A percentile compares a stretch with the other conserved stretches of the same genome.
These are phyloP conservation scores for Dendrolimus kikuchii DNA, from an alignment of 1,140 invertebrate species.

Conservation along the genomic window DNA sequence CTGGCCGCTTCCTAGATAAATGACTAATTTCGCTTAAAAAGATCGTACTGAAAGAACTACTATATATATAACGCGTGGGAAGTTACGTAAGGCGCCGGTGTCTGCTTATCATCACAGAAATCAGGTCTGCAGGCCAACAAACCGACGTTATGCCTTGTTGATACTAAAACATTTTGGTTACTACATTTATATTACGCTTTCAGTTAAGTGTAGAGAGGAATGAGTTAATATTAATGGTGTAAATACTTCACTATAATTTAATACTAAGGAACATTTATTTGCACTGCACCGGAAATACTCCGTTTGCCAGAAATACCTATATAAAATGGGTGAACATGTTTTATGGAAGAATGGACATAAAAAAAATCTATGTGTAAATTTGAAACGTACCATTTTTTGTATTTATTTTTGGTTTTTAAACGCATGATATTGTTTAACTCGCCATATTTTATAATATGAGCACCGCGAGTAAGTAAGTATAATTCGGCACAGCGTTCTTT, in stretches of 20 bases:
- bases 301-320: too few relatives aligned
- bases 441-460: constrained; percentile 8
- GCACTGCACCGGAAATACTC: too few relatives aligned
- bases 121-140: constrained; percentile 20
- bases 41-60: constrained; percentile 7
- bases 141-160: constrained; percentile 27
- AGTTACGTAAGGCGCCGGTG: constrained; percentile 26
- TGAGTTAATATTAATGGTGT: neutral
- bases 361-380: too few relatives aligned
- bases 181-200: constrained; percentile 18
- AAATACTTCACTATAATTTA: too few relatives aligned
- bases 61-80: constrained; percentile 9
- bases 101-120: constrained; percentile 40
- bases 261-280: too few relatives aligned
- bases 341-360: too few relatives aligned
- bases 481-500: constrained; percentile 5
- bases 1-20: constrained; percentile 10
- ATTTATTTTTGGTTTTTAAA: too few relatives aligned
- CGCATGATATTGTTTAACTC: constrained; percentile 2
- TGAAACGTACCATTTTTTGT: too few relatives aligned
- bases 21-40: constrained; percentile 7
- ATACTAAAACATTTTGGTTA: constrained; percentile 32
- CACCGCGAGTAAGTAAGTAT: constrained; percentile 5
- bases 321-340: too few relatives aligned
- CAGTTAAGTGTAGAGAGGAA: constrained; percentile 1